Percentiles rank a stretch among this genome's conserved stretches.
phyloP scores from a whole-genome alignment of 2,888 invertebrate species.

The Electrophaes corylata region DNA sequence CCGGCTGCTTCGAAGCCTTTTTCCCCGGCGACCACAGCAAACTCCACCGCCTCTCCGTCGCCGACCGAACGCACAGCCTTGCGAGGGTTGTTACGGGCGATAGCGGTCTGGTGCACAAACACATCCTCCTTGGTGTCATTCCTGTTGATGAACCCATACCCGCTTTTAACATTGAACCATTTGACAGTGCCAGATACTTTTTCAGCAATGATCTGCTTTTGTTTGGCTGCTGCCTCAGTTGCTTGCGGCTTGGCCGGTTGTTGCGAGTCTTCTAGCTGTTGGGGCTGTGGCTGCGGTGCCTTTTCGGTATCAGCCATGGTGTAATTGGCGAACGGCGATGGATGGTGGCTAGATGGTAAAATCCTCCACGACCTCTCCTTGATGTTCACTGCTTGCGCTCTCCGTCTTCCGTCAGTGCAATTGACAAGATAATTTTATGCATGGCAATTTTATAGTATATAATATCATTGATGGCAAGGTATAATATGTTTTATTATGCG shows the following conservation, averaged over 20 bases:
- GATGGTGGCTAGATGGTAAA: constrained; percentile 88
- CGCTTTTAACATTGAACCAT: constrained; percentile 99
- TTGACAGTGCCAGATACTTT: constrained; percentile 99
- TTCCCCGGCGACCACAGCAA: constrained; percentile 99
- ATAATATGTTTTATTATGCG: too few relatives aligned
- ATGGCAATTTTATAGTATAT: too few relatives aligned
- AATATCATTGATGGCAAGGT: too few relatives aligned
- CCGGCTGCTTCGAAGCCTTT: constrained; percentile 99
- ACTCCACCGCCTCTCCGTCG: constrained; percentile 98
- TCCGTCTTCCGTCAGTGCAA: constrained; percentile 82
- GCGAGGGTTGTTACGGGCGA: constrained; percentile 98
- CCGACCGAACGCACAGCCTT: constrained; percentile 99
- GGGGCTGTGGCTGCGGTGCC: constrained; percentile 88
- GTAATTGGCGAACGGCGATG: constrained; percentile 91
- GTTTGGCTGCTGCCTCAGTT: constrained; percentile 86
- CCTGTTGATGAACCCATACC: constrained; percentile 99
- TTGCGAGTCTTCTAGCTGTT: constrained; percentile 86
- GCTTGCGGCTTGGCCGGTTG: constrained; percentile 86
- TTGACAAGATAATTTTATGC: too few relatives aligned
- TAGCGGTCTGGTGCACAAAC: constrained; percentile 99
- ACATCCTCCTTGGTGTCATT: constrained; percentile 99
- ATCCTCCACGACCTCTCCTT: constrained; percentile 91
- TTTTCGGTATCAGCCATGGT: constrained; percentile 98
- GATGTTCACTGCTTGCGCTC: constrained; percentile 88
- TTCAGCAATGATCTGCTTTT: constrained; percentile 95